These are phyloP conservation scores for Nomada hirtipes DNA, from an alignment of 2,888 invertebrate genomes.

Conservation along the genomic window DNA sequence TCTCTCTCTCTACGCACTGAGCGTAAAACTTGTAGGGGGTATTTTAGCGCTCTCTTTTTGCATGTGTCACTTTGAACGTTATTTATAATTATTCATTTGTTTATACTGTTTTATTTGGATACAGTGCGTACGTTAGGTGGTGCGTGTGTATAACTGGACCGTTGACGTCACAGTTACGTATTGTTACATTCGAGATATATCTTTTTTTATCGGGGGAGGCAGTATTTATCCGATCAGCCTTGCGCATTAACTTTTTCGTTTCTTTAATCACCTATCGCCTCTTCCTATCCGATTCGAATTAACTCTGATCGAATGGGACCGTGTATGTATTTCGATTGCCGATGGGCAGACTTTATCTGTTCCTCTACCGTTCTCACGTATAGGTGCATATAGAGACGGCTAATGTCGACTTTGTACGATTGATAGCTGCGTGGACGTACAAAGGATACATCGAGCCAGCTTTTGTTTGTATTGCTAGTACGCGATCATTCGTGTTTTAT, in stretches of 20 bases:
- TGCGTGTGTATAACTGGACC: not conserved
- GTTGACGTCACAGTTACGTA: not conserved
- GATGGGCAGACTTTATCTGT: not conserved
- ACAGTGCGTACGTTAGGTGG: not conserved
- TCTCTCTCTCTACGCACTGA: slow-evolving; percentile 66
- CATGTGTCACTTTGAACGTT: slow-evolving; percentile 55
- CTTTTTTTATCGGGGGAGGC: slow-evolving; percentile 8
- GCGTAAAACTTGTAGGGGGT: slow-evolving; percentile 71
- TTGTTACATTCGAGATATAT: not conserved
- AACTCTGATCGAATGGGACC: not conserved
- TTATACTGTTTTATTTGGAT: not conserved
- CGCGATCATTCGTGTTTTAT: not conserved
- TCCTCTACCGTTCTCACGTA: not conserved
- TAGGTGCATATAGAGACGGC: not conserved
- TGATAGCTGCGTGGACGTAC: slow-evolving; percentile 25
- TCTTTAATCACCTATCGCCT: not conserved
- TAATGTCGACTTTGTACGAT: slow-evolving; percentile 9
- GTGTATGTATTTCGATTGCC: not conserved
- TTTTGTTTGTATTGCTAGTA: not conserved
- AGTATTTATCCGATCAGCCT: not conserved
- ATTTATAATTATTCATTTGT: slow-evolving; percentile 32
- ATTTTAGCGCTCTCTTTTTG: slow-evolving; percentile 62
- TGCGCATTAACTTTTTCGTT: not conserved
- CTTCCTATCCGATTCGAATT: not conserved
- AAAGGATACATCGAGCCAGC: slow-evolving; percentile 14